A percentile compares a stretch with the other conserved stretches of the same genome.
These are phyloP conservation scores for Drosophila grimshawi DNA, from an alignment of 1,140 invertebrate genomes.

Conservation along the genomic window DNA sequence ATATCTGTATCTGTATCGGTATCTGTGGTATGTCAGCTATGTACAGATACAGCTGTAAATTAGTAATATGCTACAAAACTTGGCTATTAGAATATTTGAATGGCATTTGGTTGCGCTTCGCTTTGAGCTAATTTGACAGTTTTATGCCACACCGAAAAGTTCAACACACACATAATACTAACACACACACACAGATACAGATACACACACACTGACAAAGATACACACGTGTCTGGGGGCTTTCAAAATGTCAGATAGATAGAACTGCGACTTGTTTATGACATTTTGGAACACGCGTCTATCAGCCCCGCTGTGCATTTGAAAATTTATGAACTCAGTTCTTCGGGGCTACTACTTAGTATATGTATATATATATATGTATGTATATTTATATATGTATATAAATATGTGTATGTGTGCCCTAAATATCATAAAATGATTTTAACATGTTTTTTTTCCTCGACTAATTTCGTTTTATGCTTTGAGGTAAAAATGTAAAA, in stretches of 20 bases:
- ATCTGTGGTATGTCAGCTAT: constrained; percentile 37
- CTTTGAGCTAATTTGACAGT: constrained; percentile 75
- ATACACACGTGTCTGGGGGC: constrained; percentile 65
- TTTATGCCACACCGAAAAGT: constrained; percentile 64
- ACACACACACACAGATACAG: constrained; percentile 31
- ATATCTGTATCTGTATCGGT: not conserved
- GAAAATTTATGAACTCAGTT: constrained; percentile 50
- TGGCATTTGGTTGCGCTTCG: constrained; percentile 56
- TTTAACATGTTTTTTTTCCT: constrained; percentile 58
- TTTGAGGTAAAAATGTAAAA: constrained; percentile 53
- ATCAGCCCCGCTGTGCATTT: constrained; percentile 44
- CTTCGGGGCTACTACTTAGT: constrained; percentile 9
- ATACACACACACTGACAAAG: constrained; percentile 14
- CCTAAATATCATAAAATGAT: constrained; percentile 67
- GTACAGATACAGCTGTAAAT: constrained; percentile 56
- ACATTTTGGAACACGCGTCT: constrained; percentile 76
- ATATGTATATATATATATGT: not conserved
- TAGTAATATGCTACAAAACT: constrained; percentile 54
- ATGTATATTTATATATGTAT: not conserved
- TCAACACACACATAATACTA: constrained; percentile 15
- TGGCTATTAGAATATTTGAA: constrained; percentile 51
- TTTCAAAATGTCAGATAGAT: constrained; percentile 70
- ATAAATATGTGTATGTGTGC: not conserved
- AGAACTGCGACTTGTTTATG: constrained; percentile 68
- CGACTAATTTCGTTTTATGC: constrained; percentile 72